These are phyloP conservation scores for Alcedo atthis DNA, from an alignment of 2,797 vertebrate genomes.

Conservation along the genomic window DNA sequence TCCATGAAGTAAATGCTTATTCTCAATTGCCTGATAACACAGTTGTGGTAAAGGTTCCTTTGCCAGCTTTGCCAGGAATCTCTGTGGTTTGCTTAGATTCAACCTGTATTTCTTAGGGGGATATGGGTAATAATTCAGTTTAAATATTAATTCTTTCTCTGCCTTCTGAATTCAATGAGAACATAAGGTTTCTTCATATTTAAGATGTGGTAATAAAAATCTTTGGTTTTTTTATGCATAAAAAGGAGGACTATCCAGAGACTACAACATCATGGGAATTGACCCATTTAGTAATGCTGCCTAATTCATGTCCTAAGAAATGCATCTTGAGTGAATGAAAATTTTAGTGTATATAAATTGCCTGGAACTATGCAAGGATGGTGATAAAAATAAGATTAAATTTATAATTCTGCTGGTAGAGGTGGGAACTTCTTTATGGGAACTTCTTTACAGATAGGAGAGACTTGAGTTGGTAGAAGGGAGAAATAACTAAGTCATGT, in stretches of 20 bases:
- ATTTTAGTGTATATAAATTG: conserved; percentile 14
- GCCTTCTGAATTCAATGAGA: background rate
- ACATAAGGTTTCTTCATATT: background rate
- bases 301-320: conserved; percentile 22
- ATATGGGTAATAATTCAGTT: background rate
- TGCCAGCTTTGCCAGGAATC: background rate
- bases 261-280: background rate
- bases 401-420: background rate
- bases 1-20: background rate
- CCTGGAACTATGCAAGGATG: background rate
- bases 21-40: background rate
- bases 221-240: background rate
- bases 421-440: background rate
- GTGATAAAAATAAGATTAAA: conserved; percentile 4
- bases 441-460: background rate
- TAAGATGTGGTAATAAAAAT: background rate
- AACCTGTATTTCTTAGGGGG: background rate
- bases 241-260: background rate
- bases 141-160: background rate
- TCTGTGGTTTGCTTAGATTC: background rate
- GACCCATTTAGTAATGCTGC: conserved; percentile 19
- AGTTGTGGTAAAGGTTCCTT: background rate
- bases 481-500: background rate
- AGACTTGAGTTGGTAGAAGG: background rate
- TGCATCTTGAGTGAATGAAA: conserved; percentile 23